Evolutionary conservation across 2,113 vertebrate genomes (phyloP).

Genomic region (Cheilinus undulatus): DNA sequence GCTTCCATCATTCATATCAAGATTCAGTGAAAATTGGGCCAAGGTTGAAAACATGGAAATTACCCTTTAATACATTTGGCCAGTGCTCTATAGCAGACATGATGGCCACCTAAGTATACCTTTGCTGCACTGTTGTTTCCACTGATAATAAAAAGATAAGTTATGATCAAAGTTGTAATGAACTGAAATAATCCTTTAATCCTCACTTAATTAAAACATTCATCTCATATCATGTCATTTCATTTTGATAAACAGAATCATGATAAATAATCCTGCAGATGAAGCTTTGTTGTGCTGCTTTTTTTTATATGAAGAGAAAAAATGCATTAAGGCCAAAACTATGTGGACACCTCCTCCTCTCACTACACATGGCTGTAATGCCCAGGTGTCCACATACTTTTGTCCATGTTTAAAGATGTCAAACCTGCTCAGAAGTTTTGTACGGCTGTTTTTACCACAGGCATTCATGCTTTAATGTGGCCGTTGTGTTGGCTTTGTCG

Average conservation of each 20-base stretch:
- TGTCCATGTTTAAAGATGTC: not conserved
- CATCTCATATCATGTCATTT: not conserved
- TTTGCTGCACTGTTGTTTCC: too few relatives aligned
- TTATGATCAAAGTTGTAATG: not conserved
- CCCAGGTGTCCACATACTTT: not conserved
- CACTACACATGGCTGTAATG: not conserved
- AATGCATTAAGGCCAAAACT: not conserved
- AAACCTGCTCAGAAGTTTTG: not conserved
- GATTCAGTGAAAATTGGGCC: too few relatives aligned
- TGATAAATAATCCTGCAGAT: not conserved
- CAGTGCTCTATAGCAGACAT: too few relatives aligned
- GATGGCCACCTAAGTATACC: too few relatives aligned
- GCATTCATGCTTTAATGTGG: conserved; percentile 62
- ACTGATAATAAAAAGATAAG: not conserved
- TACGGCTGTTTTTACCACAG: not conserved
- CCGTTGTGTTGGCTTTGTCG: conserved; percentile 75
- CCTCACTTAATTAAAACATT: not conserved
- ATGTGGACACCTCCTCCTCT: not conserved
- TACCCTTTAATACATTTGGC: too few relatives aligned
- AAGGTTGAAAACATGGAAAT: too few relatives aligned
- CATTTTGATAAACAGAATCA: not conserved
- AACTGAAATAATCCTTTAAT: not conserved
- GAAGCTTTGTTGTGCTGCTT: not conserved
- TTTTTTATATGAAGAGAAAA: not conserved
- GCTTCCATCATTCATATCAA: too few relatives aligned